Percentiles rank a stretch among this genome's conserved stretches.
Evolutionary conservation across 2,797 vertebrate species (phyloP).

Genomic region (Poecilia gillii): DNA sequence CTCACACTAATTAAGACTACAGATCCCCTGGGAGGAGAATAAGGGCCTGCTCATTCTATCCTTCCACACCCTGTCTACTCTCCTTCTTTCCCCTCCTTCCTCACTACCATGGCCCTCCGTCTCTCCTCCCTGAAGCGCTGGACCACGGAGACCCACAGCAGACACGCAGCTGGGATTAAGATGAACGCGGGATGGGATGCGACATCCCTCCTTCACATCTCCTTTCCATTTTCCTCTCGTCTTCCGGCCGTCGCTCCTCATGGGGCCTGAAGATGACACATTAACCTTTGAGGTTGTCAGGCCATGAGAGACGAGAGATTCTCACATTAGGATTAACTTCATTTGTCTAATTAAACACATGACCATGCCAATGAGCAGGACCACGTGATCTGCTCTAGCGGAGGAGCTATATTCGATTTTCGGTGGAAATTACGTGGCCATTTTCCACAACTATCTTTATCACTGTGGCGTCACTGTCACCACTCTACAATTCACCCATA

Average conservation of each 20-base stretch:
- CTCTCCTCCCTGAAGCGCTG: slow-evolving; percentile 34
- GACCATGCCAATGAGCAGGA: slow-evolving; percentile 46
- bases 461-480: slow-evolving; percentile 50
- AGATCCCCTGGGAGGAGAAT: slow-evolving; percentile 80
- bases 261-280: slow-evolving; percentile 65
- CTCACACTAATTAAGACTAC: slow-evolving; percentile 85
- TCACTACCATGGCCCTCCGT: slow-evolving; percentile 26
- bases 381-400: slow-evolving; percentile 21
- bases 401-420: slow-evolving; percentile 45
- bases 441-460: slow-evolving; percentile 33
- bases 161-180: slow-evolving; percentile 68
- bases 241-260: slow-evolving; percentile 60
- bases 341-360: slow-evolving; percentile 76
- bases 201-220: slow-evolving; percentile 49
- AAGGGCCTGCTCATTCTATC: slow-evolving; percentile 70
- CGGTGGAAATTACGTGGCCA: slow-evolving; percentile 37
- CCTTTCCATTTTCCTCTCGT: slow-evolving; percentile 33
- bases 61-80: slow-evolving; percentile 40
- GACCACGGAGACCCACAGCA: slow-evolving; percentile 61
- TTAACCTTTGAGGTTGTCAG: slow-evolving; percentile 82
- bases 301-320: slow-evolving; percentile 68
- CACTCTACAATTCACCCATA: slow-evolving; percentile 30
- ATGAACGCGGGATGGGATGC: slow-evolving; percentile 65
- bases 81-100: slow-evolving; percentile 20
- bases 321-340: slow-evolving; percentile 75